Evolutionary conservation across 2,797 vertebrate species (phyloP), one percentile per base, ranked within the genome.

Genomic region (Semotilus atromaculatus): DNA sequence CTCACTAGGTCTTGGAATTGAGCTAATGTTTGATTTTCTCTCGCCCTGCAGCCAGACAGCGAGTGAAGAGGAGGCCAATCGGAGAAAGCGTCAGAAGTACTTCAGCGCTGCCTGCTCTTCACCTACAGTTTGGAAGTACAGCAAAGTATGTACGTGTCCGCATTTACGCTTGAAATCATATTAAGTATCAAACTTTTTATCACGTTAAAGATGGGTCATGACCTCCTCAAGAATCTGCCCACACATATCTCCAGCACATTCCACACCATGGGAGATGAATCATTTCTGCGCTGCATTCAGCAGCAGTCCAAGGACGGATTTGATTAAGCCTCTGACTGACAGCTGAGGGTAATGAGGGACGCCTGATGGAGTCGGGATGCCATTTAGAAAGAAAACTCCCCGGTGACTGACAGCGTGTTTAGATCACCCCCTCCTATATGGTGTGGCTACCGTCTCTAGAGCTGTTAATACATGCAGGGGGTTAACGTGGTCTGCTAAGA

Each of bases 271-370:
- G 67, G 67, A 85, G 83, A 85, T 85, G 53, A 85, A 80, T 81
- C 43, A 80, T 43, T 85, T 74, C 43, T 38, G 67, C 29, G 60
- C 43, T 78, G 60, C 26, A 43, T 79, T 78, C 45, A 76, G 74
- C 64, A 55, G 58, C 81, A 31, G 81, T 81, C 81, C 85, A 87
- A 89, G 80, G 84, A 84, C 66, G 38, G 77, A 70, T 81, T 79
- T 84, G 72, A 85, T 89, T 89, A 85, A 82, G 84, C 85, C 38
- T 31, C 76, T 89, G 91, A 92, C 80, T 89, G 91, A 84, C 90
- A 89, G 87, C 80, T 76, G 21, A 85, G 66, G 76, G 85, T 88
- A 87, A 86, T 83, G 83, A 85, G 84, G 76, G 71, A 86, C 68
- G 77, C 51, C 85, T 85, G 70, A 58, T 60, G 70, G 64, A 71